Evolutionary conservation across 2,113 vertebrate genomes (phyloP), one percentile per base, ranked within the genome.

Genomic region (Limanda limanda): DNA sequence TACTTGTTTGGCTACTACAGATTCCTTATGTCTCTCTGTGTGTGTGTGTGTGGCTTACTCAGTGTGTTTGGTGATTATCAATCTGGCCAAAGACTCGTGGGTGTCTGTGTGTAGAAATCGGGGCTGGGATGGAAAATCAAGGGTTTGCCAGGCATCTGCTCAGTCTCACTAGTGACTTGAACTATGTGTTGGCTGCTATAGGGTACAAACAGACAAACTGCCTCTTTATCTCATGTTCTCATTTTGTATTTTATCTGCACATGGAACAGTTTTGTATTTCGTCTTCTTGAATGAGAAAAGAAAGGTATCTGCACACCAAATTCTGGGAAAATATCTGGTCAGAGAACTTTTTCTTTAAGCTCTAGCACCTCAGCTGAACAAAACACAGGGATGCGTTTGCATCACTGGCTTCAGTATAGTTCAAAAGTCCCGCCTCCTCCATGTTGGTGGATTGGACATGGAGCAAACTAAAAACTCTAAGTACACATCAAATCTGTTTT

Each of bases 81-180:
- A 69, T 69, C 84, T 66, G 79, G 61, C 79, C n/a, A 47, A 84
- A 69, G 71, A 78, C 74, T 81, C 63, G 51, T 18, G 61, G 57
- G 66, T 82, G 65, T 80, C 75, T 81, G 67, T 75, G 74, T 65
- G 67, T 21, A 89, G 74, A 69, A 63, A 83, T 85, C 75, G 23
- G 55, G 56, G 56, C 35, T 71, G 35, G 23, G 64, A 57, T 91
- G 91, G 91, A 88, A 91, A 79, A 71, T 65, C 0, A 2, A 3
- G 24, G 45, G 48, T 58, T 75, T 83, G 73, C 86, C 83, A 87
- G 74, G 86, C 84, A 91, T 91, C 92, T 93, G 92, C 85, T 92
- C 17, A 85, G 68, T 56, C 62, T 92, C 90, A 89, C 73, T 69
- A 12, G 57, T 63, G 70, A 86, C 74, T 54, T 72, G 59, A 76